Conservation (phyloP, 2,888 invertebrate genomes). For the Baccha elongata region DNA sequence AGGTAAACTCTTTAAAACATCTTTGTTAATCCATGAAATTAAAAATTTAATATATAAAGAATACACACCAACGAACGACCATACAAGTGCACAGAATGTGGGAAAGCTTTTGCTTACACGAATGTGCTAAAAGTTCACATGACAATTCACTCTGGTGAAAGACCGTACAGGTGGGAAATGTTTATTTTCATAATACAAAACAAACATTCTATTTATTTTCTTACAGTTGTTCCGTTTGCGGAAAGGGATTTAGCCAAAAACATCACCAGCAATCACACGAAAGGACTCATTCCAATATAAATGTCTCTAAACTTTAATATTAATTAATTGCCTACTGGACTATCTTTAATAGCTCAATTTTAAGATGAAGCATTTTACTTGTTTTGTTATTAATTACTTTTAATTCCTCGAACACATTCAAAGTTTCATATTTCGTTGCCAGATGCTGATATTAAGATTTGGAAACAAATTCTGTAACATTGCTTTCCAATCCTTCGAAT, state of each 20-base stretch:
- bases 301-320: no score
- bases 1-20: slow-evolving; percentile 75
- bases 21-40: no score
- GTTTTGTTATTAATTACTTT: no score
- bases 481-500: no score
- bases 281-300: slow-evolving; percentile 62
- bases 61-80: slow-evolving; percentile 80
- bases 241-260: slow-evolving; percentile 77
- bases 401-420: no score
- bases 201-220: background rate
- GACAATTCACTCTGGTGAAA: slow-evolving; percentile 79
- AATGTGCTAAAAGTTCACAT: slow-evolving; percentile 80
- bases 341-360: no score
- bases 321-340: no score
- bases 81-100: slow-evolving; percentile 78
- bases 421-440: no score
- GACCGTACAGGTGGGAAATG: slow-evolving; percentile 76
- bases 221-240: slow-evolving; percentile 77
- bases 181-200: background rate
- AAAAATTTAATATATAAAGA: slow-evolving; percentile 64
- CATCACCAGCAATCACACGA: slow-evolving; percentile 80
- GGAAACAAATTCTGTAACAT: no score
- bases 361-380: no score
- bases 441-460: no score
- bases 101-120: slow-evolving; percentile 79